Evolutionary conservation across 1,140 invertebrate species (phyloP), one percentile per base, ranked within the genome.

Genomic region (Calephelis nemesis): DNA sequence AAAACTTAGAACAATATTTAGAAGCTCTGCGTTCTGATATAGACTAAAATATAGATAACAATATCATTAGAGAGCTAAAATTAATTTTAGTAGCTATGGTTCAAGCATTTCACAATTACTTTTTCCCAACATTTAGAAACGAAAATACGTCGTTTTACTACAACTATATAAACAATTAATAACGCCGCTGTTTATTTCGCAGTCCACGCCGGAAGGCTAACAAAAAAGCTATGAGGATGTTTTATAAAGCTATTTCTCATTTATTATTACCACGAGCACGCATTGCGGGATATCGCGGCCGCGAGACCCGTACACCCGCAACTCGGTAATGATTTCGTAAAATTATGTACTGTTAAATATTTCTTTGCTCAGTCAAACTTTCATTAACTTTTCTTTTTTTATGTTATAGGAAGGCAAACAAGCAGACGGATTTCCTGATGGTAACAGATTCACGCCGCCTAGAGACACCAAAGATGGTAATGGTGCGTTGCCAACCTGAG

Each of bases 261-360:
- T 76, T 76, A 76, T 74, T 76, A 76, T 76, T 76, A 65, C 70
- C 54, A 65, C 49, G 68, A 76, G 73, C 74, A 76, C 74, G 74
- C 74, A 76, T 65, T 71, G 74, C 72, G 65, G 74, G 68, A 47
- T 58, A 45, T 60, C 15, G 72, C 47, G 68, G 68, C 67, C 49
- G 47, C 7, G 48, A 69, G 30, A n/a, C 66, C 58, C 40, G 58
- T 47, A 42, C 63, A 63, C 63, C 47, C 68, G 13, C 52, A 19
- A n/a, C n/a, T n/a, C n/a, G 42, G 13, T 49, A 42, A 65, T 40
- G 11, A 40, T 65, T 65, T 50, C 48, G 10, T 11, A 19, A 39
- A 65, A 65, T 50, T 30, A 30, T 50, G 15, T 47, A 63, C 13
- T 15, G n/a, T 45, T 15, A 63, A 63, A 47, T 13, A 63, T 47